These are phyloP conservation scores for Trissolcus brochymenae DNA, from an alignment of 2,888 invertebrate species.

Conservation along the genomic window DNA sequence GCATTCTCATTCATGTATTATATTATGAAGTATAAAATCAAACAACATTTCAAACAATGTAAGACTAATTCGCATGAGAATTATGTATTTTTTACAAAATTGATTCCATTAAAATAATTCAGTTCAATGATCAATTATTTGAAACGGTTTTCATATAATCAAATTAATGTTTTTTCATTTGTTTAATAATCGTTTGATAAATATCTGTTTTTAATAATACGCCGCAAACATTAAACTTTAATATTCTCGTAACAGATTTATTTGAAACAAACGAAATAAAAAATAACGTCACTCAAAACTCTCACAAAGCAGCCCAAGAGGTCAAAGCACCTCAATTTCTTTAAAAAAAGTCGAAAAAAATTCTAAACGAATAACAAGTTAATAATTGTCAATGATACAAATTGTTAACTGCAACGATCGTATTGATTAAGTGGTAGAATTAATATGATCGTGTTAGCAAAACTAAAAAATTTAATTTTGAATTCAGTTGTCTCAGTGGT, in stretches of 20 bases:
- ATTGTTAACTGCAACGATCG: background rate
- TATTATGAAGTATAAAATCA: too few relatives aligned
- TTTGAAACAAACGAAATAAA: background rate
- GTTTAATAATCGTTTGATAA: background rate
- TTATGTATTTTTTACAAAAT: too few relatives aligned
- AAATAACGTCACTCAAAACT: background rate
- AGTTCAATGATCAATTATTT: too few relatives aligned
- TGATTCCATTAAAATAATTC: too few relatives aligned
- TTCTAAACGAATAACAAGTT: background rate
- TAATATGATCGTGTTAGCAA: background rate
- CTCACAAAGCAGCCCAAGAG: too few relatives aligned
- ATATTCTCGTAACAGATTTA: background rate
- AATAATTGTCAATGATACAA: background rate
- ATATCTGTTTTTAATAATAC: background rate
- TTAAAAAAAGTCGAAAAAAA: background rate
- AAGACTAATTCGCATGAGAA: too few relatives aligned
- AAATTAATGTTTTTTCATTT: background rate
- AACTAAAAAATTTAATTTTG: constrained; percentile 3
- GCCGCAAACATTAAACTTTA: background rate
- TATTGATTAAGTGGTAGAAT: background rate
- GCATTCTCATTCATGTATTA: too few relatives aligned
- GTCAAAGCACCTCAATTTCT: too few relatives aligned
- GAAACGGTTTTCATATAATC: too few relatives aligned
- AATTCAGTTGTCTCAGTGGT: constrained; percentile 23
- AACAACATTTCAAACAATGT: too few relatives aligned